phyloP scores from a whole-genome alignment of 2,888 invertebrate genomes.

The Ferdinandea cuprea region DNA sequence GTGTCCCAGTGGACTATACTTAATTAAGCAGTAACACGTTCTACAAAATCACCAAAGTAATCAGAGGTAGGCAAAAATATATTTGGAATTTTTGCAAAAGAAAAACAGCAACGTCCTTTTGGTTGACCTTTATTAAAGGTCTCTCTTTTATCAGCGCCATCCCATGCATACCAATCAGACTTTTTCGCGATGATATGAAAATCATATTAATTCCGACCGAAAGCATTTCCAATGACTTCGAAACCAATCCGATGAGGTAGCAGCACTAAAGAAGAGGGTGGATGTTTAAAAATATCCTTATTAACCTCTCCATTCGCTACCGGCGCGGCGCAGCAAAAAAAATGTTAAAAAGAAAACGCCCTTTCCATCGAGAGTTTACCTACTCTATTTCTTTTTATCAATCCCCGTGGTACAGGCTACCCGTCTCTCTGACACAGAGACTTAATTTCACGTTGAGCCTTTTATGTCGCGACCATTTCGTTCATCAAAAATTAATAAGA shows the following conservation, averaged over 20 bases:
- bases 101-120: slow-evolving; percentile 12
- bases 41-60: slow-evolving; percentile 59
- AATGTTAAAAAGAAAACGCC: not conserved
- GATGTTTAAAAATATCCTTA: slow-evolving; percentile 34
- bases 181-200: slow-evolving; percentile 43
- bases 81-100: slow-evolving; percentile 26
- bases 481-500: slow-evolving; percentile 33
- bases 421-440: not conserved
- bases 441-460: slow-evolving; percentile 25
- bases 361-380: slow-evolving; percentile 6
- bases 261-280: not conserved
- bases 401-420: slow-evolving; percentile 7
- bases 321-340: not conserved
- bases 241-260: slow-evolving; percentile 33
- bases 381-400: slow-evolving; percentile 14
- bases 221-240: slow-evolving; percentile 54
- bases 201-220: slow-evolving; percentile 65
- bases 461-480: slow-evolving; percentile 16
- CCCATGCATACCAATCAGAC: slow-evolving; percentile 68
- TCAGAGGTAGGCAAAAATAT: slow-evolving; percentile 46
- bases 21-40: slow-evolving; percentile 53
- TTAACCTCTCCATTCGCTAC: slow-evolving; percentile 58
- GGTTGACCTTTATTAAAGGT: slow-evolving; percentile 42
- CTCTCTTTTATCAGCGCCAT: slow-evolving; percentile 46
- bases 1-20: slow-evolving; percentile 34